Evolutionary conservation across 2,113 vertebrate genomes (phyloP), one percentile per base, ranked within the genome.

Genomic region (Bagarius yarrelli): DNA sequence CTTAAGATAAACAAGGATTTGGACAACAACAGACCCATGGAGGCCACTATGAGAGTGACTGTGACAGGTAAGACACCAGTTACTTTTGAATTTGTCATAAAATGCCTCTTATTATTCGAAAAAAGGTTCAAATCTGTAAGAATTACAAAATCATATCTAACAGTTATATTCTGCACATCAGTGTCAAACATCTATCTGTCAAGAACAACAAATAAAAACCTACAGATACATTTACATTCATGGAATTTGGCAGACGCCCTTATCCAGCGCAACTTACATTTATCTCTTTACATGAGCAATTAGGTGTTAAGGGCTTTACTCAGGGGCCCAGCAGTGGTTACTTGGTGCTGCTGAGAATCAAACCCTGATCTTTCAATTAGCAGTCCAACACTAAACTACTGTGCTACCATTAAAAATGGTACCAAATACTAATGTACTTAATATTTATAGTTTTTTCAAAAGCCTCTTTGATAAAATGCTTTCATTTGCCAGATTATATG

Each of bases 1-100:
- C 90, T 96, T 55, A 95, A 94, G 88, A 93, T 96, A 47, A 96
- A 95, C 83, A 92, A 91, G 0, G 93, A 94, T 83, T 86, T 96
- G 85, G 94, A 96, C 90, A 96, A 93, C 90, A 96, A 96, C 85
- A 92, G 95, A 79, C 93, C 95, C 0, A 86, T 96, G 85, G 95
- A 96, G 86, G 95, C 95, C 3, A 89, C 91, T 79, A 95, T 96
- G 94, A 94, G 92, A 84, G 94, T 96, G n/a, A 92, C 94, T 0
- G 95, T 96, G 55, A 94, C 94, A n/a, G 95, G 95, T 96, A 93
- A 95, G 92, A 40, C 25, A 19, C 5, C 27, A 8, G 15, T 34
- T 23, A 2, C 14, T 55, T 61, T 21, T 63, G 15, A 52, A 27
- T 52, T 50, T 64, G 21, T 44, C 57, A n/a, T 69, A 73, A 40